Evolutionary conservation across 2,797 vertebrate species (phyloP).

Genomic region (Sebastiscus tertius): DNA sequence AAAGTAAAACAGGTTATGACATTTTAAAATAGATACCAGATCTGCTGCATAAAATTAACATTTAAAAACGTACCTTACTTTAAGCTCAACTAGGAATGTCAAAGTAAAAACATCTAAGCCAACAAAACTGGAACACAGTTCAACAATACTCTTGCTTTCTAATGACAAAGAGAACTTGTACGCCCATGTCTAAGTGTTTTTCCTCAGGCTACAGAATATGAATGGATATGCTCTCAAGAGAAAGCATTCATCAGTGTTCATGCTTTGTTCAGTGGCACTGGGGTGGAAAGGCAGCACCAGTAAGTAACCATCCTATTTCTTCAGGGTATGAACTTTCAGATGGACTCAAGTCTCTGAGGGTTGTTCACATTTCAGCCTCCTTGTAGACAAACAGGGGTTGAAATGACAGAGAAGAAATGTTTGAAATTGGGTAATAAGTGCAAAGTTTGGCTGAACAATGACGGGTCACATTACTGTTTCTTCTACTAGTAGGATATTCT

Average conservation of each 20-base stretch:
- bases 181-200: neutral
- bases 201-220: constrained; percentile 8
- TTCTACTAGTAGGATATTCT: no score
- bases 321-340: constrained; percentile 3
- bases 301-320: constrained; percentile 31
- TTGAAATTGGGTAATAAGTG: neutral
- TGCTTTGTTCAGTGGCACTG: constrained; percentile 25
- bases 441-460: neutral
- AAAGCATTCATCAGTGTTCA: constrained; percentile 13
- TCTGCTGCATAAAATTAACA: neutral
- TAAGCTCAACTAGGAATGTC: neutral
- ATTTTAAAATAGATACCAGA: neutral
- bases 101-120: neutral
- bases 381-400: neutral
- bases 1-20: neutral
- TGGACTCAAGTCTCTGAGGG: neutral
- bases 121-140: neutral
- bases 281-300: constrained; percentile 18
- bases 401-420: neutral
- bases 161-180: neutral
- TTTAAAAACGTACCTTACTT: neutral
- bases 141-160: neutral
- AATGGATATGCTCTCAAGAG: neutral
- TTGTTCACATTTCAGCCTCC: neutral
- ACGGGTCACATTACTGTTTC: neutral